Percentiles rank a stretch among this genome's conserved stretches.
Evolutionary conservation across 23 tunicate genomes (phyloP).

Genomic region (Botrylloides violaceus): DNA sequence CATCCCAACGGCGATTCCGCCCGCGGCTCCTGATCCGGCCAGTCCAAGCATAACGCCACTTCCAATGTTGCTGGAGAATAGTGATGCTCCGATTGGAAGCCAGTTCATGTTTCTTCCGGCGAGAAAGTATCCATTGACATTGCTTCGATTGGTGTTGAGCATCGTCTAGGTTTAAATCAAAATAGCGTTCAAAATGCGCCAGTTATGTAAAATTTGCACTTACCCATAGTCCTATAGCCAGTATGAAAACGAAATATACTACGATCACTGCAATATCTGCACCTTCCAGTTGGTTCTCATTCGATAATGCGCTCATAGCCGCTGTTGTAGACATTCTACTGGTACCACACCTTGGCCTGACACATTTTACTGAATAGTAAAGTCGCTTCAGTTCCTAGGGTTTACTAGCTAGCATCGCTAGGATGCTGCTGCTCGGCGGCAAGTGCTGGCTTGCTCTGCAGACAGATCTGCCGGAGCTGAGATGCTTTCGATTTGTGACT

Average conservation of each 20-base stretch:
- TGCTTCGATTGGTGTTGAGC: slow-evolving; percentile 67
- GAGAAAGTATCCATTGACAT: slow-evolving; percentile 77
- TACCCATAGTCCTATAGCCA: slow-evolving; percentile 63
- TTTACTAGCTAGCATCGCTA: too few species aligned
- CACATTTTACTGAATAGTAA: too few species aligned
- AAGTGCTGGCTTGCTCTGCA: too few species aligned
- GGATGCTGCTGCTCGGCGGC: too few species aligned
- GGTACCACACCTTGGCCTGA: too few species aligned
- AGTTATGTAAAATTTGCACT: too few species aligned
- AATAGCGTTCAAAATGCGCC: background rate
- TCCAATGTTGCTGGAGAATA: slow-evolving; percentile 85
- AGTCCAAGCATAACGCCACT: slow-evolving; percentile 94
- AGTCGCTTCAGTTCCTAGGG: too few species aligned
- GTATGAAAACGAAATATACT: slow-evolving; percentile 51
- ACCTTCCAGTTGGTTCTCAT: slow-evolving; percentile 23
- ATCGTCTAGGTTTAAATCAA: slow-evolving; percentile 34
- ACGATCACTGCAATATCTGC: slow-evolving; percentile 70
- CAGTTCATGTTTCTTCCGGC: slow-evolving; percentile 87
- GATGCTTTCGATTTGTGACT: too few species aligned
- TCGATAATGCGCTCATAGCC: background rate
- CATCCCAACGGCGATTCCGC: slow-evolving; percentile 81
- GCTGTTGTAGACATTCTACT: slow-evolving; percentile 12
- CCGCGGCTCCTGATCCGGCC: slow-evolving; percentile 92
- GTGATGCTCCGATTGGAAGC: slow-evolving; percentile 93
- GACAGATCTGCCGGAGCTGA: too few species aligned